phyloP scores from a whole-genome alignment of 2,888 invertebrate genomes.

The Xestia ashworthii region DNA sequence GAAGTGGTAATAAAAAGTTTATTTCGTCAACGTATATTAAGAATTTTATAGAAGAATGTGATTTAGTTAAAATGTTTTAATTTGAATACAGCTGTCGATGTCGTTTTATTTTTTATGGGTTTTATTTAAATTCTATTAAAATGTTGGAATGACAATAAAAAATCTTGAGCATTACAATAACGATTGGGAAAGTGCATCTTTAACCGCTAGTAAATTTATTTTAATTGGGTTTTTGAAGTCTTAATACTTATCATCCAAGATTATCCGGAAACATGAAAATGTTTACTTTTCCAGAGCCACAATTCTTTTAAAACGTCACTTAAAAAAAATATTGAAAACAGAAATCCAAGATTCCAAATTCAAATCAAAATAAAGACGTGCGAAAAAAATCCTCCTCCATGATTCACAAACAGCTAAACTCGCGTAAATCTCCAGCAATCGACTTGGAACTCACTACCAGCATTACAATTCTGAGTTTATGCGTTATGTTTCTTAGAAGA shows the following conservation, averaged over 20 bases:
- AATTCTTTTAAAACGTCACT: not conserved
- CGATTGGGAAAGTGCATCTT: not conserved
- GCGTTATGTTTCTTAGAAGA: slow-evolving; percentile 61
- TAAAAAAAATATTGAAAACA: not conserved
- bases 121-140: slow-evolving; percentile 32
- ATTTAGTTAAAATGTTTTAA: slow-evolving; percentile 53
- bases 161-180: slow-evolving; percentile 29
- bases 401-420: slow-evolving; percentile 43
- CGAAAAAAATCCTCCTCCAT: slow-evolving; percentile 36
- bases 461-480: slow-evolving; percentile 60
- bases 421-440: slow-evolving; percentile 48
- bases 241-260: too few relatives aligned
- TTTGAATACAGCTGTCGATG: slow-evolving; percentile 43
- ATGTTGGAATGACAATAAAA: slow-evolving; percentile 25
- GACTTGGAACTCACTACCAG: slow-evolving; percentile 45
- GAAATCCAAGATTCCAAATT: not conserved
- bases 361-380: slow-evolving; percentile 24
- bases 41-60: slow-evolving; percentile 33
- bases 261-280: too few relatives aligned
- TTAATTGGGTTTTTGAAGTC: too few relatives aligned
- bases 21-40: slow-evolving; percentile 41
- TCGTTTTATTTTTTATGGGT: slow-evolving; percentile 36
- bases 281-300: too few relatives aligned
- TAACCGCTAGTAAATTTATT: too few relatives aligned
- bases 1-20: slow-evolving; percentile 58